These are phyloP conservation scores for Corythoichthys intestinalis DNA, from an alignment of 2,113 vertebrate genomes.

Conservation along the genomic window DNA sequence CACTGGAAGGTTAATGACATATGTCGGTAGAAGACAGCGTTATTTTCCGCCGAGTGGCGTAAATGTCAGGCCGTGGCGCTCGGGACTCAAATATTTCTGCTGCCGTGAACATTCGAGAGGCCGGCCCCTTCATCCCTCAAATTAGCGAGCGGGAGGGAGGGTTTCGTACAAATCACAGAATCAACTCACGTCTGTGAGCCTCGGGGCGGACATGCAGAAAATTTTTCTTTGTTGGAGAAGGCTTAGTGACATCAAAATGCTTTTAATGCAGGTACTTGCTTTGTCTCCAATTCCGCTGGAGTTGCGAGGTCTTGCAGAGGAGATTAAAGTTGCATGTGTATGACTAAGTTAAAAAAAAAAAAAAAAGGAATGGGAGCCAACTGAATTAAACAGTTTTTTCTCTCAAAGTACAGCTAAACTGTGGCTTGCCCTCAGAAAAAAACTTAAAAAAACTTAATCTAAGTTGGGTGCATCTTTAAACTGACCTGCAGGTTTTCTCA, in stretches of 20 bases:
- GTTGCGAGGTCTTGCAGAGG: not conserved
- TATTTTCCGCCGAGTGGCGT: slow-evolving; percentile 3
- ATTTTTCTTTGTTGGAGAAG: slow-evolving; percentile 3
- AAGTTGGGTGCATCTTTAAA: not conserved
- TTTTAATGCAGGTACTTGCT: not conserved
- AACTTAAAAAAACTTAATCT: not conserved
- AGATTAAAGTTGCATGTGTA: slow-evolving; percentile 6
- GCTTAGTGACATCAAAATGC: slow-evolving; percentile 12
- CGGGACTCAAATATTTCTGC: not conserved
- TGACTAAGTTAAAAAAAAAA: not conserved
- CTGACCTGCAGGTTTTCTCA: not conserved
- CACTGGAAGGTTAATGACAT: slow-evolving; percentile 48
- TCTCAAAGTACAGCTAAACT: not conserved
- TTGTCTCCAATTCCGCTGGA: slow-evolving; percentile 13
- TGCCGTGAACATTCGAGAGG: not conserved
- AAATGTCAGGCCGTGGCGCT: slow-evolving; percentile 9
- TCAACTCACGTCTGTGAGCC: not conserved
- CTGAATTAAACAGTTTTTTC: slow-evolving; percentile 2
- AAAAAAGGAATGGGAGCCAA: not conserved
- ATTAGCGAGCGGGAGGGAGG: not conserved
- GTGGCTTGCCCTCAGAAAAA: not conserved
- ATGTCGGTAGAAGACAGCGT: slow-evolving; percentile 20
- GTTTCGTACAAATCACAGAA: not conserved
- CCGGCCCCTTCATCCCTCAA: slow-evolving; percentile 4
- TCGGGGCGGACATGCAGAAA: slow-evolving; percentile 3